Conservation (phyloP, 2,888 invertebrate species). For the Pterostichus niger region DNA sequence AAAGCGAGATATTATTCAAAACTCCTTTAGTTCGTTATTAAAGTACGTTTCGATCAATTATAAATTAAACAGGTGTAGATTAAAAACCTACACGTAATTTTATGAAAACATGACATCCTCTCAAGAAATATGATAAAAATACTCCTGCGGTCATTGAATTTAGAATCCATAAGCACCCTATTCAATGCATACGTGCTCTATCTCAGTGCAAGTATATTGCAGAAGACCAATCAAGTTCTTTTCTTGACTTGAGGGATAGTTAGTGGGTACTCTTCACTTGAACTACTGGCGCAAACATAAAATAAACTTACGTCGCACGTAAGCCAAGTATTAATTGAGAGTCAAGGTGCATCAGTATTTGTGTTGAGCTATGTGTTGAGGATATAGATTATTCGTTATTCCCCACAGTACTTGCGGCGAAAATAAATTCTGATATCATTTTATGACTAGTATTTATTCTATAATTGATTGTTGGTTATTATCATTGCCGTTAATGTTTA, state of each 20-base stretch:
- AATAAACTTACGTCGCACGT: constrained; percentile 74
- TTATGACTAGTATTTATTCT: constrained; percentile 8
- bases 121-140: constrained; percentile 40
- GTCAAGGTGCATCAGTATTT: constrained; percentile 75
- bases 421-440: constrained; percentile 68
- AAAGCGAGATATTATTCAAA: too few relatives aligned
- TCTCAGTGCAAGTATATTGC: constrained; percentile 72
- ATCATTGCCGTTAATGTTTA: too few relatives aligned
- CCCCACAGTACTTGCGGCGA: constrained; percentile 72
- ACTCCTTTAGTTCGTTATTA: too few relatives aligned
- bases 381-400: constrained; percentile 75
- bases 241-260: constrained; percentile 39
- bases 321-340: constrained; percentile 73
- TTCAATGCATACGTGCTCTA: constrained; percentile 72
- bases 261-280: constrained; percentile 70
- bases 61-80: neutral
- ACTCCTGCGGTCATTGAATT: constrained; percentile 73
- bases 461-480: too few relatives aligned
- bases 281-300: constrained; percentile 73
- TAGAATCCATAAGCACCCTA: constrained; percentile 74
- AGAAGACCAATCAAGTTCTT: constrained; percentile 68
- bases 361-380: constrained; percentile 73
- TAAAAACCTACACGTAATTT: constrained; percentile 20
- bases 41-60: too few relatives aligned
- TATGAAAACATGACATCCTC: constrained; percentile 18